Conservation (phyloP, 2,888 invertebrate genomes). For the Allolobophora icterica region DNA sequence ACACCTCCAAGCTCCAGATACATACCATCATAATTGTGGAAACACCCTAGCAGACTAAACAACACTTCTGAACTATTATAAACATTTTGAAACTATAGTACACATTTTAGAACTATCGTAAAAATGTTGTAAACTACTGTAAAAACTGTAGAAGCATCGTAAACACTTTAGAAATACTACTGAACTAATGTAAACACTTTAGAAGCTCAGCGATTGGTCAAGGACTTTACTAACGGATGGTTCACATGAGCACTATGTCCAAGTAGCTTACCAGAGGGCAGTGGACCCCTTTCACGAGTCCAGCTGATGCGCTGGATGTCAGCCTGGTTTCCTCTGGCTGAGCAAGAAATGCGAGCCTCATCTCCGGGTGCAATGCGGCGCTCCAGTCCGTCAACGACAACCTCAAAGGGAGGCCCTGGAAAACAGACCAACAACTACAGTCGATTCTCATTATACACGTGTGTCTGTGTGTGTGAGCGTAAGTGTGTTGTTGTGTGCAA, state of each 20-base stretch:
- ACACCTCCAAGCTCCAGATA: too few species aligned
- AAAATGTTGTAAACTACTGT: too few species aligned
- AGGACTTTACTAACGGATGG: neutral
- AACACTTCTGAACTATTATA: too few species aligned
- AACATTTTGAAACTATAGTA: too few species aligned
- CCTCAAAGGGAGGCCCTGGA: slow-evolving; percentile 34
- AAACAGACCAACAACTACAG: neutral
- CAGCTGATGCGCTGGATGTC: slow-evolving; percentile 49
- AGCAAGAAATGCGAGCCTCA: slow-evolving; percentile 69
- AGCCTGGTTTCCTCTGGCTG: slow-evolving; percentile 39
- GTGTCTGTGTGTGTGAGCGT: too few species aligned
- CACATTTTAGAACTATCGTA: too few species aligned
- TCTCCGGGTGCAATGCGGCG: slow-evolving; percentile 67
- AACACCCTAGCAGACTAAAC: too few species aligned
- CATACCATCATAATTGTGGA: too few species aligned
- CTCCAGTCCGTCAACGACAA: slow-evolving; percentile 35
- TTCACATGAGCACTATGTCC: neutral
- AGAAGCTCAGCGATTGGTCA: too few species aligned
- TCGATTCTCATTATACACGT: too few species aligned
- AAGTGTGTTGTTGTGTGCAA: too few species aligned
- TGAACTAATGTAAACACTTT: neutral
- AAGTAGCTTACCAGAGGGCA: slow-evolving; percentile 67
- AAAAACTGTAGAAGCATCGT: neutral
- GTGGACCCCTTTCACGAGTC: slow-evolving; percentile 53
- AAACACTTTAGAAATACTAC: neutral